A percentile compares a stretch with the other conserved stretches of the same genome.
phyloP scores from a whole-genome alignment of 2,797 vertebrate species.

The Poeciliopsis paucimaculata region DNA sequence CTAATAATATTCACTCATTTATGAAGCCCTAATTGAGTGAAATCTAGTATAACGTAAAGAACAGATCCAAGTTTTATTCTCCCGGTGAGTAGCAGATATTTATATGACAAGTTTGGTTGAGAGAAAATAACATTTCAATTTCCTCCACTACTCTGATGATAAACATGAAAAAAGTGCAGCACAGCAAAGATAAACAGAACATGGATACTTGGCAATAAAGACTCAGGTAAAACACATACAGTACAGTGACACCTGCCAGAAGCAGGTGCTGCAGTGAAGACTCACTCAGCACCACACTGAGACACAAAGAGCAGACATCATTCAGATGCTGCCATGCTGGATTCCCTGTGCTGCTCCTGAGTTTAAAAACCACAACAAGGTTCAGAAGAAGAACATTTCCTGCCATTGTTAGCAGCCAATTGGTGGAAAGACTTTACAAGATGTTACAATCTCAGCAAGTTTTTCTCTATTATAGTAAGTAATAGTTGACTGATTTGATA shows the following conservation, averaged over 20 bases:
- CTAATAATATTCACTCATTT: neutral
- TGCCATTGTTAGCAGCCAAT: neutral
- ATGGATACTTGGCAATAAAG: slow-evolving; percentile 38
- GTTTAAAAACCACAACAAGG: slow-evolving; percentile 30
- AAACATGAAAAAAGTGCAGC: slow-evolving; percentile 32
- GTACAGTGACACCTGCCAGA: slow-evolving; percentile 3
- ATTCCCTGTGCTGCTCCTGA: slow-evolving; percentile 67
- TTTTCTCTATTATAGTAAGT: neutral
- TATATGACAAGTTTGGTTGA: neutral
- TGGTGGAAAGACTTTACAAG: neutral
- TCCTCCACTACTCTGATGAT: neutral
- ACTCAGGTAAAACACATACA: neutral
- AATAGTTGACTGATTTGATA: neutral
- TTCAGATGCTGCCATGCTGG: slow-evolving; percentile 39
- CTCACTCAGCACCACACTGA: neutral
- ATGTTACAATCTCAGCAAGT: neutral
- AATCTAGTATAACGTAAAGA: neutral
- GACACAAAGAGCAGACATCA: slow-evolving; percentile 36
- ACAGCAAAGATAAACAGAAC: slow-evolving; percentile 26
- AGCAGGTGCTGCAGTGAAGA: neutral
- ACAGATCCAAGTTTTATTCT: neutral
- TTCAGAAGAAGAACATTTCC: neutral
- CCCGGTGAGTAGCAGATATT: neutral
- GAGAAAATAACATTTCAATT: slow-evolving; percentile 1
- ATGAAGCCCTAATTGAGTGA: neutral